Conservation (phyloP, 2,797 vertebrate genomes). For the Sus cebifrons region DNA sequence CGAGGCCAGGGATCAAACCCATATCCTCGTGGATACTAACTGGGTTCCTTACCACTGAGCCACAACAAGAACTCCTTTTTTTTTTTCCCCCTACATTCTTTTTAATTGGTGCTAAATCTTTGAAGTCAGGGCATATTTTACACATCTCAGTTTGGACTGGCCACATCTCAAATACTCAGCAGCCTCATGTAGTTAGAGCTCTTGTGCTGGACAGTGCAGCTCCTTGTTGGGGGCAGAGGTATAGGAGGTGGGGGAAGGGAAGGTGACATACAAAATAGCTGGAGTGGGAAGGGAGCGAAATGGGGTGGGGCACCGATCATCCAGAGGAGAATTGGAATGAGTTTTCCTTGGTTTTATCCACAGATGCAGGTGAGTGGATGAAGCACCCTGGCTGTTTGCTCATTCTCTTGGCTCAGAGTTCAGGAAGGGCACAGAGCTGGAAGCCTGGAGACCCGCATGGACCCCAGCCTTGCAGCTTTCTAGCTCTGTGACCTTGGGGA, state of each 20-base stretch:
- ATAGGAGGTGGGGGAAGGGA: not conserved
- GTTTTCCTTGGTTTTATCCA: not conserved
- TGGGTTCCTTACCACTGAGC: no score
- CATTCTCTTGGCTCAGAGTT: not conserved
- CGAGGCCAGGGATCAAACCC: no score
- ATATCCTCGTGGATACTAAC: no score
- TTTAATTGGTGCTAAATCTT: not conserved
- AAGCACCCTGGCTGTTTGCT: rapidly evolving
- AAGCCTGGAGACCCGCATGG: not conserved
- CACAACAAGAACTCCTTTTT: no score
- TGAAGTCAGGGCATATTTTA: not conserved
- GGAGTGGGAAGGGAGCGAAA: not conserved
- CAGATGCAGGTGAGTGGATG: not conserved
- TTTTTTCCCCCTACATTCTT: no score
- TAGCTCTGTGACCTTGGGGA: not conserved
- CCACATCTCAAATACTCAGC: not conserved
- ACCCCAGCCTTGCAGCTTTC: not conserved
- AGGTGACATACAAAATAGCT: not conserved
- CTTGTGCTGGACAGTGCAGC: not conserved
- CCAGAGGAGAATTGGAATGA: not conserved
- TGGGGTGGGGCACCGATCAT: not conserved
- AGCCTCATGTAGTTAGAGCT: not conserved
- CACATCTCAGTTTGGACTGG: not conserved
- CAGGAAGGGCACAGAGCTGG: not conserved
- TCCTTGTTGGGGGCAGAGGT: rapidly evolving